These are phyloP conservation scores for Astyanax mexicanus DNA, from an alignment of 2,797 vertebrate genomes.

Conservation along the genomic window DNA sequence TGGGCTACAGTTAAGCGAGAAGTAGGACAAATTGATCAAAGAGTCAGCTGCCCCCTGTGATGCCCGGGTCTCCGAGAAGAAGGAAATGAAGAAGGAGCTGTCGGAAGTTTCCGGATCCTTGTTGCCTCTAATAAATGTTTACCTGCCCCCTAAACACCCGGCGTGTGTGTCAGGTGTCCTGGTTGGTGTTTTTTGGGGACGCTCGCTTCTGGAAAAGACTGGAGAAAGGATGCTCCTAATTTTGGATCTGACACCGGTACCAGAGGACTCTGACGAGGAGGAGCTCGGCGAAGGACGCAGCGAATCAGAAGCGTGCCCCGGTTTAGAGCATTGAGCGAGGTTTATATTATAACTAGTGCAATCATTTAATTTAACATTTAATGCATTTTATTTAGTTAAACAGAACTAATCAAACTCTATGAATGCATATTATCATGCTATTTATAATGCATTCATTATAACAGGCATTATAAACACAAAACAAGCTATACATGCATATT, in stretches of 20 bases:
- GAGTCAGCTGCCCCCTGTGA: constrained; percentile 84
- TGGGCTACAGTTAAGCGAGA: constrained; percentile 81
- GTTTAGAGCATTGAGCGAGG: constrained; percentile 65
- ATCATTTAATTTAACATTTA: too few relatives aligned
- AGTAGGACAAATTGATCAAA: constrained; percentile 88
- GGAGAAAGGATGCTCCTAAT: constrained; percentile 52
- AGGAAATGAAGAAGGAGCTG: constrained; percentile 75
- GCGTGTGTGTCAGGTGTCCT: constrained; percentile 56
- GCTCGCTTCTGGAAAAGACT: constrained; percentile 59
- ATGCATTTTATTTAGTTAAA: too few relatives aligned
- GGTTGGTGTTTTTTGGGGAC: constrained; percentile 63
- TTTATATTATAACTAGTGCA: too few relatives aligned
- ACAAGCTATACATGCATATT: too few relatives aligned
- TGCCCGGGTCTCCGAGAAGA: constrained; percentile 76
- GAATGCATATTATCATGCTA: too few relatives aligned
- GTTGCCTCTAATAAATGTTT: constrained; percentile 78
- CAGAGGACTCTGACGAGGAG: neutral
- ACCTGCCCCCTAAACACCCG: constrained; percentile 68
- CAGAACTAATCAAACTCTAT: too few relatives aligned
- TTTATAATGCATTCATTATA: too few relatives aligned
- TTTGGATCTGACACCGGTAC: constrained; percentile 37
- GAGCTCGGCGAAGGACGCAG: constrained; percentile 52
- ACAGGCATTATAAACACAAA: too few relatives aligned
- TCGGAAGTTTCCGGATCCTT: constrained; percentile 75
- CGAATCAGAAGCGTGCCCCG: constrained; percentile 61